Conservation (phyloP, 2,888 invertebrate species). For the Galerucella calmariensis region DNA sequence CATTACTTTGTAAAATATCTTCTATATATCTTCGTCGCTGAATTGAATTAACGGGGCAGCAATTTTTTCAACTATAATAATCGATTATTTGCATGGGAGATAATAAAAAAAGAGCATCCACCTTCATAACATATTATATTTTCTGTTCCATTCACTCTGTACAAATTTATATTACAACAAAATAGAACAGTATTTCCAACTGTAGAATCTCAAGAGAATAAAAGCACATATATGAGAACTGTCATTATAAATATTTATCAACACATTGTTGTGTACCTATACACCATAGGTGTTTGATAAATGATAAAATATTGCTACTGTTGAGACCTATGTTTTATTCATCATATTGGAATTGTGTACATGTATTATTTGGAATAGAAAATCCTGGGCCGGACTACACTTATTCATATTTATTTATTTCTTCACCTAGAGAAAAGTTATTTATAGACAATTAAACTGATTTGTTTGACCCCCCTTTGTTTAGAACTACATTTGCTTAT, state of each 20-base stretch:
- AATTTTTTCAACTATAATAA: too few species aligned
- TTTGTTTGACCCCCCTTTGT: too few species aligned
- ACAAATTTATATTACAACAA: not conserved
- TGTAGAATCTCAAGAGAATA: not conserved
- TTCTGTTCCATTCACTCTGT: not conserved
- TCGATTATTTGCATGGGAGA: too few species aligned
- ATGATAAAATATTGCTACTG: slow-evolving; percentile 2
- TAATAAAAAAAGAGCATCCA: too few species aligned
- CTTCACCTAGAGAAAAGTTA: not conserved
- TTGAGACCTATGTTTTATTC: slow-evolving; percentile 4
- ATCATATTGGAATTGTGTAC: not conserved
- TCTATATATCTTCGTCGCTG: too few species aligned
- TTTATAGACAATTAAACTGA: too few species aligned
- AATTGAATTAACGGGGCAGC: too few species aligned
- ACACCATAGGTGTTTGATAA: not conserved
- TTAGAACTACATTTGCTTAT: too few species aligned
- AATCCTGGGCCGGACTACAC: not conserved
- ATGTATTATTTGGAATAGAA: not conserved
- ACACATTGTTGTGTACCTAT: not conserved
- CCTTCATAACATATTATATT: not conserved
- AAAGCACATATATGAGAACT: not conserved
- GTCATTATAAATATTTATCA: slow-evolving; percentile 14
- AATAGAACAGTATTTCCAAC: not conserved
- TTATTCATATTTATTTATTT: not conserved
- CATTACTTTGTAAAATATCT: too few species aligned